Percentiles rank a stretch among this genome's conserved stretches.
Evolutionary conservation across 1,140 invertebrate species (phyloP).

Genomic region (Bactericera cockerelli): DNA sequence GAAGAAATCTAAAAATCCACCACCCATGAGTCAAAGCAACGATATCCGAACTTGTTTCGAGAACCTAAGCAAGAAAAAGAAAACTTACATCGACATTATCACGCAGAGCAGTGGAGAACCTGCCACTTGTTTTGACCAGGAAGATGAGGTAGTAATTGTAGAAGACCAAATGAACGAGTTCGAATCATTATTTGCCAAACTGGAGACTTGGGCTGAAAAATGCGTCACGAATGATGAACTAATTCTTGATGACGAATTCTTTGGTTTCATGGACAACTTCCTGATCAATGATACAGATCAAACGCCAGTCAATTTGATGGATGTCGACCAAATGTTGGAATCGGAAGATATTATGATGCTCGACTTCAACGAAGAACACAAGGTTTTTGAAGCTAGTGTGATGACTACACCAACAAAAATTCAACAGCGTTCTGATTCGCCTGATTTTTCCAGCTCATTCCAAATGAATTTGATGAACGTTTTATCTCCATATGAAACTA

Average conservation of each 20-base stretch:
- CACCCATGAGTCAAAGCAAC: not conserved
- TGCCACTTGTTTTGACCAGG: not conserved
- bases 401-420: no score
- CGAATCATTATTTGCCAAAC: not conserved
- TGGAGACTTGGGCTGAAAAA: not conserved
- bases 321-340: no score
- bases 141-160: not conserved
- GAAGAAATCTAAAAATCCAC: conserved; percentile 16
- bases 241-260: not conserved
- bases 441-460: no score
- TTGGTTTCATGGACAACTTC: not conserved
- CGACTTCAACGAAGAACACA: no score
- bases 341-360: no score
- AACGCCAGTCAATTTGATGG: no score
- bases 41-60: conserved; percentile 6
- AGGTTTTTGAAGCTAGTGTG: no score
- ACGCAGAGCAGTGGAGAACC: conserved; percentile 9
- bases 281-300: not conserved
- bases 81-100: conserved; percentile 15
- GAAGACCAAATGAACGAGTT: not conserved
- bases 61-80: conserved; percentile 15
- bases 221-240: not conserved
- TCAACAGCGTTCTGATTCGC: no score
- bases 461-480: no score
- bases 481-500: no score